Evolutionary conservation across 2,888 invertebrate species (phyloP), one percentile per base, ranked within the genome.

Genomic region (Erebia epiphron): DNA sequence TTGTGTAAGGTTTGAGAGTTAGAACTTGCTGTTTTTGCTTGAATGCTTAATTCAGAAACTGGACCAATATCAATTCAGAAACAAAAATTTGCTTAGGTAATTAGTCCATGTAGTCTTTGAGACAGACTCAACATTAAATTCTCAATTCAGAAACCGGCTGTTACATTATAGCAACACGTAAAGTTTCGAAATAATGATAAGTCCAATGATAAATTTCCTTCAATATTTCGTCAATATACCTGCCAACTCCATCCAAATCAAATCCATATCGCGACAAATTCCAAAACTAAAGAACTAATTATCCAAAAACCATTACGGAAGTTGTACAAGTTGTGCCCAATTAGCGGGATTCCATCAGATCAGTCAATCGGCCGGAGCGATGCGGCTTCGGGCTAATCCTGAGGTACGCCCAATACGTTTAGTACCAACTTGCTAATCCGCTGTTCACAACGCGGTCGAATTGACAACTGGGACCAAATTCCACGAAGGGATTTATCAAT

Each of bases 311-410:
- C 46, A 56, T n/a, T 35, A 65, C 21, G 60, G 68, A 64, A 61
- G 69, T 67, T 56, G 50, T 72, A 66, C 60, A 71, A 64, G 67
- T 67, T 54, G 49, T 50, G 43, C 62, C 66, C 72, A 72, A 72
- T 74, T 74, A 74, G 70, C 46, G 58, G 56, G 68, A 73, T 69
- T 72, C 69, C 61, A 43, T 74, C 72, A 68, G 68, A 67, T 70
- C 70, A 68, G 72, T 74, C 74, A 68, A 72, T 72, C 74, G 65
- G 56, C 67, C 43, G 57, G 26, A 70, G 69, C 52, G 54, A 18
- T 68, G 72, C 54, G 74, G 74, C 69, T 72, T 74, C 70, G 50
- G 70, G 67, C 41, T 72, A 72, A 70, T 74, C 70, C 72, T 10
- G 72, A 46, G 62, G 64, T 70, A 70, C 61, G 69, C 67, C 70